A percentile compares a stretch with the other conserved stretches of the same genome.
Conservation (phyloP, 2,888 invertebrate genomes). For the Tachina grossa region DNA sequence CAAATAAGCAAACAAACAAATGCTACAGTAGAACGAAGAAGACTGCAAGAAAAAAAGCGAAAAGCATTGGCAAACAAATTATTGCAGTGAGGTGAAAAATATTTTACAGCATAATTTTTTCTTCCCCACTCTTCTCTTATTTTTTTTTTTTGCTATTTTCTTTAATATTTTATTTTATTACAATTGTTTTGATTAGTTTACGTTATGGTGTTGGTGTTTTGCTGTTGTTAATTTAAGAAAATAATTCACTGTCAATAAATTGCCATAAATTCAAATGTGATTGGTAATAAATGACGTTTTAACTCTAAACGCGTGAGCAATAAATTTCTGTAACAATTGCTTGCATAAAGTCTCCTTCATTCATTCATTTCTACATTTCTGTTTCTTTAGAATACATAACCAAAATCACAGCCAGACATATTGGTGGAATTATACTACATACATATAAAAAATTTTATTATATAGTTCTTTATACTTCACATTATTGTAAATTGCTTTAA, state of each 20-base stretch:
- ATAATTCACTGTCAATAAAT: constrained; percentile 72
- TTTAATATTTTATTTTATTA: constrained; percentile 52
- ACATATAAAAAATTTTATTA: background rate
- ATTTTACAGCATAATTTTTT: constrained; percentile 41
- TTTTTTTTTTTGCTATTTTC: background rate
- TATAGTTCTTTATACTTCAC: constrained; percentile 28
- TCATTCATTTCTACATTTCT: constrained; percentile 26
- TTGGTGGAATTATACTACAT: constrained; percentile 9
- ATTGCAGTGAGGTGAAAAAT: constrained; percentile 60
- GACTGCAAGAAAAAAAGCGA: background rate
- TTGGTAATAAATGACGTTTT: constrained; percentile 73
- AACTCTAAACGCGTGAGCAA: constrained; percentile 72
- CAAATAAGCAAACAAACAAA: background rate
- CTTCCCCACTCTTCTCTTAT: background rate
- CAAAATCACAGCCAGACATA: background rate
- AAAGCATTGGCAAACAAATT: constrained; percentile 49
- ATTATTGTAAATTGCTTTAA: background rate
- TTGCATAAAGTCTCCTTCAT: constrained; percentile 54
- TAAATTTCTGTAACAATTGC: constrained; percentile 71
- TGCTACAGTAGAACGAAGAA: background rate
- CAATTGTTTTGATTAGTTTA: constrained; percentile 42
- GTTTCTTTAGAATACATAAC: constrained; percentile 7
- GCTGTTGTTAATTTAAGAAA: constrained; percentile 55
- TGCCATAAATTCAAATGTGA: constrained; percentile 73
- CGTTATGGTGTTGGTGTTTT: constrained; percentile 10